Percentiles rank a stretch among this genome's conserved stretches.
Evolutionary conservation across 2,113 vertebrate genomes (phyloP).

Genomic region (Pyxicephalus adspersus): DNA sequence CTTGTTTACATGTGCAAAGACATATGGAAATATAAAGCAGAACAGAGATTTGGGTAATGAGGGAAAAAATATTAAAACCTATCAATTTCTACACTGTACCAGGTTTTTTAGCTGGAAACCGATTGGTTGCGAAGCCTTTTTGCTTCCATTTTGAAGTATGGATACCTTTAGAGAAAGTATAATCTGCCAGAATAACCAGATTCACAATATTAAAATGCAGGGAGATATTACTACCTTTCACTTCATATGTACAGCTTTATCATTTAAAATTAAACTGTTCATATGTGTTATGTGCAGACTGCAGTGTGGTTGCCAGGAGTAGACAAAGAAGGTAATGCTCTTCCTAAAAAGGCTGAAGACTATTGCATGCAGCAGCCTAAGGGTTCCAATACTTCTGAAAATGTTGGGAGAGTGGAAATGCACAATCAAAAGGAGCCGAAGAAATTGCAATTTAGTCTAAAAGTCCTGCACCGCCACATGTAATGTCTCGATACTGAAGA

Average conservation of each 20-base stretch:
- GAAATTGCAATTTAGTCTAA: neutral
- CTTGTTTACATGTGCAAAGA: slow-evolving; percentile 14
- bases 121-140: too few species aligned
- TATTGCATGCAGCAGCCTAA: slow-evolving; percentile 22
- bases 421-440: neutral
- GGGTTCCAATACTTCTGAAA: neutral
- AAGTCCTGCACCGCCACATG: neutral
- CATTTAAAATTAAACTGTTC: slow-evolving; percentile 7
- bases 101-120: too few species aligned
- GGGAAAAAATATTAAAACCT: too few species aligned
- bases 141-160: too few species aligned
- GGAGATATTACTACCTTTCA: slow-evolving; percentile 14
- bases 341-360: neutral
- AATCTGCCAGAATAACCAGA: too few species aligned
- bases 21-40: neutral
- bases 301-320: too few species aligned
- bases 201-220: neutral
- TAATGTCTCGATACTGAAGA: neutral
- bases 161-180: too few species aligned
- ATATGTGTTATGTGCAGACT: neutral
- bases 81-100: too few species aligned
- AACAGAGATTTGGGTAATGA: too few species aligned
- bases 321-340: neutral
- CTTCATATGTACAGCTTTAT: slow-evolving; percentile 20
- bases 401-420: neutral